phyloP scores from a whole-genome alignment of 23 tunicate species.

The Ciona savignyi region DNA sequence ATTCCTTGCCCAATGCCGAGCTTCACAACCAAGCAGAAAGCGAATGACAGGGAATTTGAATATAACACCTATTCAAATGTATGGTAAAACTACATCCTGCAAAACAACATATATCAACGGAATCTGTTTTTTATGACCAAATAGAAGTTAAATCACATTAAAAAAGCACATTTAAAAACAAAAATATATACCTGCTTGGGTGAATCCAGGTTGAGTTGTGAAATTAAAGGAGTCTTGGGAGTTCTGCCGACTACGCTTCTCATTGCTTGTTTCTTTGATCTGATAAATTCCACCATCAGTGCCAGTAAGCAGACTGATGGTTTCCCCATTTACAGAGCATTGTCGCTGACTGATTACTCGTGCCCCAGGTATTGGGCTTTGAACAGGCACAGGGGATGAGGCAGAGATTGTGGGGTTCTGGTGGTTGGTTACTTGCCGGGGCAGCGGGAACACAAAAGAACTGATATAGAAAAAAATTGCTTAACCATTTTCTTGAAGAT shows the following conservation, averaged over 20 bases:
- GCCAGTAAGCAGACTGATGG: constrained; percentile 5
- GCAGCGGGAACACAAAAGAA: constrained; percentile 37
- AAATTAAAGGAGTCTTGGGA: constrained; percentile 1
- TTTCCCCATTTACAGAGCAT: constrained; percentile 5
- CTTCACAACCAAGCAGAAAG: too few relatives aligned
- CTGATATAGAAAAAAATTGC: constrained; percentile 2
- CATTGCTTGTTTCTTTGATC: background rate
- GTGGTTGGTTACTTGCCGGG: constrained; percentile 5
- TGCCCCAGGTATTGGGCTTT: background rate
- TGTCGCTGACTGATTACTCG: background rate
- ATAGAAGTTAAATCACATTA: too few relatives aligned
- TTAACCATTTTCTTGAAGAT: too few relatives aligned
- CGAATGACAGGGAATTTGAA: too few relatives aligned
- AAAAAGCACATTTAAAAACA: too few relatives aligned
- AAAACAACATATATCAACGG: too few relatives aligned
- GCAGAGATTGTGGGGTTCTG: constrained; percentile 9
- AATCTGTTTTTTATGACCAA: too few relatives aligned
- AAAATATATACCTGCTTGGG: too few relatives aligned
- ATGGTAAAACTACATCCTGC: too few relatives aligned
- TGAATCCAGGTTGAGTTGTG: background rate
- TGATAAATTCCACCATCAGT: constrained; percentile 15
- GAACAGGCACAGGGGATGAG: constrained; percentile 14
- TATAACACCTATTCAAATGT: too few relatives aligned
- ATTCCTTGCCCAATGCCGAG: too few relatives aligned
- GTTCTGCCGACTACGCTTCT: constrained; percentile 2